Evolutionary conservation across 2,888 invertebrate genomes (phyloP), one percentile per base, ranked within the genome.

Genomic region (Alsophila aescularia): DNA sequence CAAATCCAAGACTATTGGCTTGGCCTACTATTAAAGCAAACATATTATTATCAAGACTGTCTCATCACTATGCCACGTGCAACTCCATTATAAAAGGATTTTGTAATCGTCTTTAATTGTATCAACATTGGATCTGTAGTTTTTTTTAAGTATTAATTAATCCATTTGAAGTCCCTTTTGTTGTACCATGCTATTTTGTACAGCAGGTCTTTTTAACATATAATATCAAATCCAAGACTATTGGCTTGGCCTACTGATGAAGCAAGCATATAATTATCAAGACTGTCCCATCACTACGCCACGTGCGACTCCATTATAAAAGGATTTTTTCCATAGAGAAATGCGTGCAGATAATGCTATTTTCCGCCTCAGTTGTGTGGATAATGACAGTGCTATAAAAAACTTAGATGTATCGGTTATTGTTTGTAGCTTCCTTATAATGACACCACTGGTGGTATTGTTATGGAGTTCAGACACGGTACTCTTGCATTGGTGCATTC

Each of bases 321-420:
- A 34, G 0, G 10, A 15, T 41, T 48, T 29, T 43, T 60, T 48
- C 56, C 44, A 49, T 64, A 69, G 74, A 81, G 77, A 81, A 80
- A 85, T 76, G 84, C 85, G 86, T 85, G 85, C 81, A 81, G 85
- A 62, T 85, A 85, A 85, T 83, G 74, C 49, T 31, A 50, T 81
- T 87, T 82, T 84, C 83, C 79, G 79, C 81, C 69, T 79, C 74
- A 55, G 40, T 55, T 45, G 50, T 55, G 50, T 55, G 45, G 64
- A 64, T 77, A 71, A 73, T 78, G 72, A 75, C 62, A 48, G 58
- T 52, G 51, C 61, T 59, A 48, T 62, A 61, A 66, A 78, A 76
- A 75, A 56, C 60, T 60, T 73, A 73, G 75, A 77, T 79, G 73
- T 79, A 73, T 75, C 77, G 81, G 82, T 82, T 79, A 44, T 65